Conservation (phyloP, 2,888 invertebrate species). For the Kuschelorhynchus macadamiae region DNA sequence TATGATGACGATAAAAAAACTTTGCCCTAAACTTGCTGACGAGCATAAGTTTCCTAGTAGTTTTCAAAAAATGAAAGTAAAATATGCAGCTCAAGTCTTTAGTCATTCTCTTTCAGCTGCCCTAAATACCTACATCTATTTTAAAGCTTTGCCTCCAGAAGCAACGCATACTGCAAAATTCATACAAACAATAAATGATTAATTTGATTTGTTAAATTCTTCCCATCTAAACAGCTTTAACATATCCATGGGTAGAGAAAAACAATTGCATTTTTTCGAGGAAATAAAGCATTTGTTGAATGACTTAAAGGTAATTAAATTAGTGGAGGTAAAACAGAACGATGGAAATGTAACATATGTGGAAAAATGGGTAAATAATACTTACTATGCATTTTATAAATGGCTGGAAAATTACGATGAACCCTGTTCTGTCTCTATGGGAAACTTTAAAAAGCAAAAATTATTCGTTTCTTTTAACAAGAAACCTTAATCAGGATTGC, state of each 20-base stretch:
- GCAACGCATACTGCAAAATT: slow-evolving; percentile 28
- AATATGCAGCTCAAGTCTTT: slow-evolving; percentile 27
- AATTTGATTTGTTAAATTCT: slow-evolving; percentile 34
- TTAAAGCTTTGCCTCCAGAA: slow-evolving; percentile 26
- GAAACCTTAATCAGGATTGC: slow-evolving; percentile 37
- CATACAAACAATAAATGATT: slow-evolving; percentile 23
- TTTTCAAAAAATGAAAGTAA: slow-evolving; percentile 34
- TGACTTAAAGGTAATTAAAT: neutral
- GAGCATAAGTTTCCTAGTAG: slow-evolving; percentile 31
- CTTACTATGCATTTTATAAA: slow-evolving; percentile 8
- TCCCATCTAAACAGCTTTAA: slow-evolving; percentile 4
- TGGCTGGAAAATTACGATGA: slow-evolving; percentile 7
- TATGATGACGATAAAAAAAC: too few species aligned
- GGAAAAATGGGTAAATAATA: neutral
- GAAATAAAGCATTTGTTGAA: slow-evolving; percentile 35
- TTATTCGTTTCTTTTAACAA: slow-evolving; percentile 40
- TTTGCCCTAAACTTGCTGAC: slow-evolving; percentile 14
- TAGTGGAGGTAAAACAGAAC: too few species aligned
- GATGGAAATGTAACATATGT: neutral
- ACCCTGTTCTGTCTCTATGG: slow-evolving; percentile 31
- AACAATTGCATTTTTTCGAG: slow-evolving; percentile 18
- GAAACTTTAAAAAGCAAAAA: slow-evolving; percentile 27
- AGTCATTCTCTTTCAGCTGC: slow-evolving; percentile 36
- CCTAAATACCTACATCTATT: slow-evolving; percentile 32
- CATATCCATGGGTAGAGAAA: slow-evolving; percentile 24